Percentiles rank a stretch among this genome's conserved stretches.
Conservation (phyloP, 1,140 invertebrate genomes). For the Nephila pilipes region DNA sequence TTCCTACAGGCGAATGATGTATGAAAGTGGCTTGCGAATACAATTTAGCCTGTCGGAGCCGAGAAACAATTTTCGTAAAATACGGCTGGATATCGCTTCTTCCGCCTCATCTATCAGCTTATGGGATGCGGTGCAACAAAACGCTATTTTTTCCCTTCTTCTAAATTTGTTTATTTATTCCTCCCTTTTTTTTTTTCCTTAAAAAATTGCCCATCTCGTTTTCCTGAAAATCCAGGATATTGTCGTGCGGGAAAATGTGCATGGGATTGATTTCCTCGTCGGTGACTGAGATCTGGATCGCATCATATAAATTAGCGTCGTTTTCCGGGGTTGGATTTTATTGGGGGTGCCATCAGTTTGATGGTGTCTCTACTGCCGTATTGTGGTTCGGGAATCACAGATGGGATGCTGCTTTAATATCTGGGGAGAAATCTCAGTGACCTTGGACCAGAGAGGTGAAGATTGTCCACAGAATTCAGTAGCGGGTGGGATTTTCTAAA, state of each 20-base stretch:
- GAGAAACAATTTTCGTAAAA: constrained; percentile 74
- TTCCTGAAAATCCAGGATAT: background rate
- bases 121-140: constrained; percentile 65
- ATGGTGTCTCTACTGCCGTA: background rate
- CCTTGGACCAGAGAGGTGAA: background rate
- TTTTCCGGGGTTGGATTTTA: constrained; percentile 22
- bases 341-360: constrained; percentile 51
- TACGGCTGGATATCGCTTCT: constrained; percentile 53
- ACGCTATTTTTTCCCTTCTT: constrained; percentile 44
- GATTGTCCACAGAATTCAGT: background rate
- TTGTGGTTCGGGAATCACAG: background rate
- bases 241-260: background rate
- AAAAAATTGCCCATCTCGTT: constrained; percentile 58
- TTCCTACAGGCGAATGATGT: constrained; percentile 62
- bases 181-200: constrained; percentile 62
- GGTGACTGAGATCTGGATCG: constrained; percentile 21
- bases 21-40: constrained; percentile 72
- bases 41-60: constrained; percentile 73
- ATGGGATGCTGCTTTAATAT: background rate
- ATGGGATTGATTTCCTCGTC: constrained; percentile 51
- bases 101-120: constrained; percentile 72
- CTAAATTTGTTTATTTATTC: constrained; percentile 58
- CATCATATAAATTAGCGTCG: constrained; percentile 57
- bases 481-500: too few species aligned
- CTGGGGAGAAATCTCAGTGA: background rate